These are phyloP conservation scores for Andricus quercusramuli DNA, from an alignment of 2,888 invertebrate genomes.

Conservation along the genomic window DNA sequence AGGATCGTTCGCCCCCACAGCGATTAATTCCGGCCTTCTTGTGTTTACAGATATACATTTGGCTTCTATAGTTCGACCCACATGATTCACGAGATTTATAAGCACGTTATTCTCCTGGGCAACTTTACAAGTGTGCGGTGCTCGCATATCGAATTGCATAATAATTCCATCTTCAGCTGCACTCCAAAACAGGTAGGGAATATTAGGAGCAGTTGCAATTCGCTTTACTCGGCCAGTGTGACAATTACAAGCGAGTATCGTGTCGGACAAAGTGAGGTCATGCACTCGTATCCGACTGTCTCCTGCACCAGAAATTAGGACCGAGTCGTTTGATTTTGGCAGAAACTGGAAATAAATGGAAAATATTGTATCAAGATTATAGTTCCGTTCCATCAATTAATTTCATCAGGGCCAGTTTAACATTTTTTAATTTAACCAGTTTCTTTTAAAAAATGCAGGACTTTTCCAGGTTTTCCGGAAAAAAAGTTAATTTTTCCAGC, in stretches of 20 bases:
- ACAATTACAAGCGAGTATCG: slow-evolving; percentile 88
- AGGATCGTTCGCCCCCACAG: slow-evolving; percentile 96
- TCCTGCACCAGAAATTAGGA: slow-evolving; percentile 84
- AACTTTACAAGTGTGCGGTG: slow-evolving; percentile 86
- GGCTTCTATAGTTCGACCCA: slow-evolving; percentile 89
- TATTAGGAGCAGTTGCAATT: slow-evolving; percentile 91
- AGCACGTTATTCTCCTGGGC: slow-evolving; percentile 85
- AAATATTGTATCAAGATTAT: slow-evolving; percentile 1
- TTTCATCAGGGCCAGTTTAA: no score
- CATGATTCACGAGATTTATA: slow-evolving; percentile 88
- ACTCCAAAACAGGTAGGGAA: slow-evolving; percentile 94
- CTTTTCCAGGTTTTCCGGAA: no score
- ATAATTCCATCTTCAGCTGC: slow-evolving; percentile 96
- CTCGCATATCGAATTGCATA: slow-evolving; percentile 92
- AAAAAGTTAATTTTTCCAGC: no score
- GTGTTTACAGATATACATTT: slow-evolving; percentile 96
- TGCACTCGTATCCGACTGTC: slow-evolving; percentile 84
- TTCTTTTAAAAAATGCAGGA: no score
- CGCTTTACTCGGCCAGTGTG: slow-evolving; percentile 95
- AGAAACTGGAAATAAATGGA: slow-evolving; percentile 80
- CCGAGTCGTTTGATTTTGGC: slow-evolving; percentile 82
- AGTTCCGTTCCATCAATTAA: background rate
- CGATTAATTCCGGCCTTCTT: slow-evolving; percentile 89
- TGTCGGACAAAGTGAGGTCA: slow-evolving; percentile 79
- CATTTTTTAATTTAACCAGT: no score